These are phyloP conservation scores for Channa maculata DNA, from an alignment of 2,113 vertebrate genomes.

Conservation along the genomic window DNA sequence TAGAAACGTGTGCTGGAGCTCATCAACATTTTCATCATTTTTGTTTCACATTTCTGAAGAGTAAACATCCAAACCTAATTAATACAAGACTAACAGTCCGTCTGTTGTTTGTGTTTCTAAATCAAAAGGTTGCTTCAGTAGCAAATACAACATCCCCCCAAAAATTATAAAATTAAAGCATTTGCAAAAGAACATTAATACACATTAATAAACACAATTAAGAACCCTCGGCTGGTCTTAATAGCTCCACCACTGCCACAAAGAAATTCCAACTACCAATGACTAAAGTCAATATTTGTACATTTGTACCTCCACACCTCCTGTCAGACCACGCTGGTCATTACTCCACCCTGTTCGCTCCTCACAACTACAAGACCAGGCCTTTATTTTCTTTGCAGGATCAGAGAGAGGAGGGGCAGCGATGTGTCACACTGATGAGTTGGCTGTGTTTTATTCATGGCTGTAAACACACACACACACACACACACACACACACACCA, in stretches of 20 bases:
- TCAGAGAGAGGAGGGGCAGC: background rate
- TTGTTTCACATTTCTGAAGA: background rate
- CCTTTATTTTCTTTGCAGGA: slow-evolving; percentile 35
- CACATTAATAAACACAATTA: too few species aligned
- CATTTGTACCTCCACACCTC: background rate
- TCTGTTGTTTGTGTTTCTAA: too few species aligned
- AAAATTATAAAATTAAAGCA: too few species aligned
- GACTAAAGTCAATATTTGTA: too few species aligned
- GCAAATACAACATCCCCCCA: too few species aligned
- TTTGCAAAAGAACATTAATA: too few species aligned
- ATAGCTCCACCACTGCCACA: too few species aligned
- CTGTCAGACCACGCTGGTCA: slow-evolving; percentile 13
- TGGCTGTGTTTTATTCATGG: slow-evolving; percentile 54
- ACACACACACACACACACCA: slow-evolving; percentile 2
- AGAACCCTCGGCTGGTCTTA: too few species aligned
- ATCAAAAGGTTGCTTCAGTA: too few species aligned
- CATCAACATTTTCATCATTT: background rate
- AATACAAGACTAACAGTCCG: too few species aligned
- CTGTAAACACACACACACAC: background rate
- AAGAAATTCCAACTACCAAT: too few species aligned
- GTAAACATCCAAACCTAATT: background rate
- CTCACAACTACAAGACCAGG: background rate
- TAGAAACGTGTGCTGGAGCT: too few species aligned
- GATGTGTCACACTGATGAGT: slow-evolving; percentile 36
- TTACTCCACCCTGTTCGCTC: background rate